Base-by-base conservation (phyloP, 2,113 vertebrate species). In the Albula goreensis region DNA sequence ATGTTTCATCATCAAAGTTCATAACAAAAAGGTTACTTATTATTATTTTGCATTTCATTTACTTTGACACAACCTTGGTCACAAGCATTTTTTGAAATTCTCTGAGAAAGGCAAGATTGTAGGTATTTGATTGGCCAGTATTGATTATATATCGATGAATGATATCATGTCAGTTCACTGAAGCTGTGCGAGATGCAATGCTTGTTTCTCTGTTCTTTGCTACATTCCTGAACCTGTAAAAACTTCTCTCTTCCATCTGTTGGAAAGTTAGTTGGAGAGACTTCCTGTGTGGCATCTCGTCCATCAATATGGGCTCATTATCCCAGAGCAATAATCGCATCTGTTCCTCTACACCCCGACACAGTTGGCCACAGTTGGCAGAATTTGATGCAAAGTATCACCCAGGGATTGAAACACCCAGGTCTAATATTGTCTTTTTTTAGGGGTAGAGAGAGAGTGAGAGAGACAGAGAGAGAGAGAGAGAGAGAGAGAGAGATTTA, bases 171-270 rank as follows among this genome's bases (percentile, higher is more conserved):
- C 1, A 56, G 53, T 56, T 41, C 17, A 49, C 2, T 12, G n/a
- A 81, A 81, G 79, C 48, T 17, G 22, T 15, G 79, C 15, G 63
- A 5, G 63, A n/a, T 70, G 19, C 25, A n/a, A 74, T 15, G n/a
- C 17, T 81, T 48, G 22, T 81, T 13, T 52, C 50, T 53, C 53
- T 81, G 80, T 81, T 52, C 80, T 50, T 81, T 19, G n/a, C 53
- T 81, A 81, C 25, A 19, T 81, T 81, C 50, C 17, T 52, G 50
- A 81, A 52, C 80, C 80, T n/a, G 80, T 81, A 11, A 52, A 81
- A 81, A 81, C 15, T 53, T 81, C 80, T 81, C 15, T 7, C 49
- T 81, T 81, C 80, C 80, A 25, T 81, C 80, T 81, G 80, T 53
- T 81, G 8, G 53, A 12, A 52, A 50, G 50, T 81, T n/a, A 52